Base-by-base conservation (phyloP, 2,797 vertebrate species). In the Sebastiscus tertius region DNA sequence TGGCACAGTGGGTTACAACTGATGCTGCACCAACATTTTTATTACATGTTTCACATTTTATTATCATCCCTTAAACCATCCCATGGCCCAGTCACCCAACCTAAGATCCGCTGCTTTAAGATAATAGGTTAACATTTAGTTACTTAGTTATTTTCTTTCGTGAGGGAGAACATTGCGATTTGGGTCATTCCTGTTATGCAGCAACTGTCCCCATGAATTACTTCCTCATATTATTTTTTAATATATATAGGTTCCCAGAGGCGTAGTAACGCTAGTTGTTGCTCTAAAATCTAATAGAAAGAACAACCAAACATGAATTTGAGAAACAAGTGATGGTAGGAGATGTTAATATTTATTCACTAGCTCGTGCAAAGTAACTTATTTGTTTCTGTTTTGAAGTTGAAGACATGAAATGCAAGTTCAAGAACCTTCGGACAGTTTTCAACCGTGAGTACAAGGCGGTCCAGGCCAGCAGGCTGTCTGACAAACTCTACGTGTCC, bases 351-450 rank as follows among this genome's bases (percentile, higher is more conserved):
- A 29, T 29, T 71, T 52, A 6, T 18, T 29, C 18, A 18, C 12
- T 2, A 9, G 8, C 13, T 9, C 1, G 4, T 52, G 1, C 22
- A 46, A 71, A 12, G 14, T 67, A 46, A 72, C 20, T 39, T 8
- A 14, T 52, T 16, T 72, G 8, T 77, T 61, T 4, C 8, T 83
- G 13, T 49, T 68, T 86, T 73, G 13, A 86, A 94, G 93, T 93
- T 14, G 90, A 92, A 34, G 92, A 94, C 64, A 39, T 94, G 42
- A 93, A 94, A 49, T 80, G 72, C 78, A 94, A 94, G 71, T 94
- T 93, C 75, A 94, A 93, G 79, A 94, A 93, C 85, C 92, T 94
- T 0, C 90, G 92, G 2, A 93, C 93, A 0, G 89, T 92, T 56
- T 94, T 94, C 42, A 85, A 92, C 62, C 89, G 92, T 1, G 91